Evolutionary conservation across 2,113 vertebrate species (phyloP).

Genomic region (Indicator maculatus): DNA sequence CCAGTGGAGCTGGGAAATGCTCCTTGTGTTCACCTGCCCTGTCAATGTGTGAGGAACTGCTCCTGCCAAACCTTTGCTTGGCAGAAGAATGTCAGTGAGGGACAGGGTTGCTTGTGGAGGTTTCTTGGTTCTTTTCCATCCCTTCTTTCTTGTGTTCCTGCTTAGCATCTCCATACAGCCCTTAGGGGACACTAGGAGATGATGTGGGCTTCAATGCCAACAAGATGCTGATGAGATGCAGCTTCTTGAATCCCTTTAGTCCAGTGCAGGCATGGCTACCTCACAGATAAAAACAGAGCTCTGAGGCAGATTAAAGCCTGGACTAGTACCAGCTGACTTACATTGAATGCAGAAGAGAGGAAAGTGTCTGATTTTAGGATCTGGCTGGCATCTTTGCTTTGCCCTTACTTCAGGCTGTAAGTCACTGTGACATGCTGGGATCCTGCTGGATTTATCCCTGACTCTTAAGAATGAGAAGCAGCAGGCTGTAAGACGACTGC

Average conservation of each 20-base stretch:
- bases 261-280: constrained; percentile 29
- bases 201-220: constrained; percentile 9
- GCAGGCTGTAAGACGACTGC: background rate
- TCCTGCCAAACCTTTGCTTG: background rate
- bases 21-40: background rate
- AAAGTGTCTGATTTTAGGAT: constrained; percentile 14
- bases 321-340: background rate
- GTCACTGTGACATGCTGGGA: background rate
- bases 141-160: background rate
- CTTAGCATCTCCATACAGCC: background rate
- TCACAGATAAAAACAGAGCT: constrained; percentile 23
- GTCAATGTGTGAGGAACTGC: background rate
- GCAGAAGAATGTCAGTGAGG: background rate
- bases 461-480: background rate
- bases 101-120: background rate
- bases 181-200: background rate
- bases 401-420: background rate
- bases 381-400: constrained; percentile 16
- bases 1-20: background rate
- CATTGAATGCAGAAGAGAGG: constrained; percentile 13
- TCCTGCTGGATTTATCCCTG: background rate
- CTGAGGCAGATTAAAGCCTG: constrained; percentile 15
- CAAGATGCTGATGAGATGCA: constrained; percentile 33
- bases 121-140: background rate
- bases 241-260: constrained; percentile 28